Percentiles rank a stretch among this genome's conserved stretches.
These are phyloP conservation scores for Limosa lapponica DNA, from an alignment of 2,797 vertebrate genomes.

Conservation along the genomic window DNA sequence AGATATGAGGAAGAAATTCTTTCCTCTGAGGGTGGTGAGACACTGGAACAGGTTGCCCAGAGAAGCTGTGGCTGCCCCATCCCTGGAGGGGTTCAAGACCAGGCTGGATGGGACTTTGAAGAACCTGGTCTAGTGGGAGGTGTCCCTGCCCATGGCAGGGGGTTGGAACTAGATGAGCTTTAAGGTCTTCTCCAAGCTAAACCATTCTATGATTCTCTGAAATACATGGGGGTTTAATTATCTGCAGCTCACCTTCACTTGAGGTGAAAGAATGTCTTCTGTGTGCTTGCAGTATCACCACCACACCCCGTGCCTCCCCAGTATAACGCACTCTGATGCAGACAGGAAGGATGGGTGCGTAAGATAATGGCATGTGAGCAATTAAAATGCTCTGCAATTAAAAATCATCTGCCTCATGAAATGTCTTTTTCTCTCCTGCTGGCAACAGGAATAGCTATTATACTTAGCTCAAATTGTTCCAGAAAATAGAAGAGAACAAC, in stretches of 20 bases:
- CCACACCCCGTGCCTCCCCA: too few relatives aligned
- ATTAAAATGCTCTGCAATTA: neutral
- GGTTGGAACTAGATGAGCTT: neutral
- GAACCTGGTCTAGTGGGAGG: neutral
- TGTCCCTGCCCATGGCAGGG: neutral
- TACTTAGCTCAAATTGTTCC: neutral
- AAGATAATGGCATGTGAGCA: neutral
- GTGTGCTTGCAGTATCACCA: neutral
- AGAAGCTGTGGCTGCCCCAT: neutral
- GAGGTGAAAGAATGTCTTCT: neutral
- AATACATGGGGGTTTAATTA: neutral
- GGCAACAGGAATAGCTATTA: neutral
- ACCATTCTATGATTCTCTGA: neutral
- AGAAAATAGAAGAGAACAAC: neutral
- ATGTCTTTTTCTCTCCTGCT: neutral
- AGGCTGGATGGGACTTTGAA: neutral
- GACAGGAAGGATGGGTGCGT: neutral
- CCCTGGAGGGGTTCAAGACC: neutral
- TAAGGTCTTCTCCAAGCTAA: neutral
- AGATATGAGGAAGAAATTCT: neutral
- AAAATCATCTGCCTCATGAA: neutral
- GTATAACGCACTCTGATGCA: neutral
- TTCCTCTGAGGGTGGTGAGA: neutral
- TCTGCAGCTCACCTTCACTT: neutral
- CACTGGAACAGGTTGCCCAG: neutral